These are phyloP conservation scores for Frankliniella intonsa DNA, from an alignment of 2,888 invertebrate species.

Conservation along the genomic window DNA sequence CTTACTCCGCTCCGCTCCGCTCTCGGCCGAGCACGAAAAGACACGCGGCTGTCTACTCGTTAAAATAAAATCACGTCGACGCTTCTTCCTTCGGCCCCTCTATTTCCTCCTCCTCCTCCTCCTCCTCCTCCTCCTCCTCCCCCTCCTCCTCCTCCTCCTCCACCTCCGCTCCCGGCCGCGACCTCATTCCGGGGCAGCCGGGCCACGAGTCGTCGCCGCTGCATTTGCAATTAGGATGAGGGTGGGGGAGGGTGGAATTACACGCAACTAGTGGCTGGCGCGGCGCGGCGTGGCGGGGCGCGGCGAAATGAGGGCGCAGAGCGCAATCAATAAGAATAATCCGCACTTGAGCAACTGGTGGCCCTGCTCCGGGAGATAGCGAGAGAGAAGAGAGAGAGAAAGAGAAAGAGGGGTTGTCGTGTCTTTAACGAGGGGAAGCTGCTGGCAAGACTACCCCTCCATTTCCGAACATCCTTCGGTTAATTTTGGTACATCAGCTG, in stretches of 20 bases:
- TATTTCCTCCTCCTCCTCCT: no score
- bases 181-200: no score
- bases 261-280: constrained; percentile 8
- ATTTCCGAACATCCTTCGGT: no score
- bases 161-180: not conserved
- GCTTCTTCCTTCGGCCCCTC: no score
- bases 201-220: not conserved
- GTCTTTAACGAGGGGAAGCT: no score
- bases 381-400: not conserved
- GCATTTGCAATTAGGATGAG: not conserved
- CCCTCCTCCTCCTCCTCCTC: not conserved
- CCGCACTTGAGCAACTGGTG: constrained; percentile 12
- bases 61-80: no score
- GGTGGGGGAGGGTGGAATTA: constrained; percentile 5
- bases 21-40: no score
- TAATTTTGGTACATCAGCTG: no score
- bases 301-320: not conserved
- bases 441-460: no score
- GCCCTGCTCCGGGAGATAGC: not conserved
- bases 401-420: not conserved
- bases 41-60: no score
- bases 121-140: no score
- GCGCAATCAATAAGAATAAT: not conserved
- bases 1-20: no score
- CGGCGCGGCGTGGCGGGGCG: not conserved